Evolutionary conservation across 2,888 invertebrate species (phyloP).

Genomic region (Volucella bombylans): DNA sequence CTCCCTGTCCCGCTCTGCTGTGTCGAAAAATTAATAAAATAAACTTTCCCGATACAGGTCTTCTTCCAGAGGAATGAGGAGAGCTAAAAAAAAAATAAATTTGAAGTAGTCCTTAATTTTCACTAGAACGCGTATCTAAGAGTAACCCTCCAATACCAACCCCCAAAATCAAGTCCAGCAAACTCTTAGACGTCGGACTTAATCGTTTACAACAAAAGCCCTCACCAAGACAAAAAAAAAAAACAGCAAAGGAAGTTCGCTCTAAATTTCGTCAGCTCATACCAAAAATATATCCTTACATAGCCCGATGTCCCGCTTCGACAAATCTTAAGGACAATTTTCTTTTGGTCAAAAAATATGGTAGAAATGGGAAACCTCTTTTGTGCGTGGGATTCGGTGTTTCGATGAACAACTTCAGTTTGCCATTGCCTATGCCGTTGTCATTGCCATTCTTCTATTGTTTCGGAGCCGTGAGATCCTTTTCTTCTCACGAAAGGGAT

Average conservation of each 20-base stretch:
- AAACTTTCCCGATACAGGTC: slow-evolving; percentile 25
- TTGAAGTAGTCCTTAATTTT: slow-evolving; percentile 37
- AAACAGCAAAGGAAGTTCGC: slow-evolving; percentile 11
- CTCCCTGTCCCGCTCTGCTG: background rate
- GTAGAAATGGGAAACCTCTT: slow-evolving; percentile 27
- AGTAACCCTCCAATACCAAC: too few species aligned
- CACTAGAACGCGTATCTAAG: slow-evolving; percentile 5
- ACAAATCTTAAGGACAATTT: slow-evolving; percentile 45
- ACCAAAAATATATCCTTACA: background rate
- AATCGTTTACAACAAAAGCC: slow-evolving; percentile 64
- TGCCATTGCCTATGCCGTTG: background rate
- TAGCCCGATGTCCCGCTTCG: background rate
- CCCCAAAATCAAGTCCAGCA: background rate
- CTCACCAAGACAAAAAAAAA: background rate
- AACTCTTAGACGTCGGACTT: slow-evolving; percentile 43
- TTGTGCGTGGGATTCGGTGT: slow-evolving; percentile 24
- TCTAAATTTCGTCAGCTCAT: slow-evolving; percentile 17
- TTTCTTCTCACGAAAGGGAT: slow-evolving; percentile 42
- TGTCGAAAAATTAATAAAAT: slow-evolving; percentile 64
- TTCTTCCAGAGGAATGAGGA: background rate
- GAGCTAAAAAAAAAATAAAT: too few species aligned
- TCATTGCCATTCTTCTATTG: slow-evolving; percentile 30
- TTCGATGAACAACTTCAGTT: slow-evolving; percentile 19
- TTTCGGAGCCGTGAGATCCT: slow-evolving; percentile 39
- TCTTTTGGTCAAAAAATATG: slow-evolving; percentile 48